Conservation (phyloP, 2,888 invertebrate species). For the Agrotis exclamationis region DNA sequence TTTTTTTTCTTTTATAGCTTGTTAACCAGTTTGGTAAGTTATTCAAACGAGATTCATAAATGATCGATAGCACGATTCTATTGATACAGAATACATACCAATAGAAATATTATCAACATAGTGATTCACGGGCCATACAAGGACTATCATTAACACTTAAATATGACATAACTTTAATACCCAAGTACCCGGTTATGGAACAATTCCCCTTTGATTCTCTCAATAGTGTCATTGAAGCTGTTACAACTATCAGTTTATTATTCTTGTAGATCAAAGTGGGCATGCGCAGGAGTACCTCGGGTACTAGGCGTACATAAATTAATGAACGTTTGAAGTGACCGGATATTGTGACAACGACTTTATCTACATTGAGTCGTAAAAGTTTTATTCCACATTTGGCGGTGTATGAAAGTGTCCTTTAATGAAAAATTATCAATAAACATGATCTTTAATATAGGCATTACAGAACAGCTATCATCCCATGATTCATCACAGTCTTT, state of each 20-base stretch:
- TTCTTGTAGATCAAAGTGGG: slow-evolving; percentile 57
- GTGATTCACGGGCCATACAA: slow-evolving; percentile 10
- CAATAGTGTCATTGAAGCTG: slow-evolving; percentile 42
- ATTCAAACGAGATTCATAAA: no score
- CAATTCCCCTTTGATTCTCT: slow-evolving; percentile 44
- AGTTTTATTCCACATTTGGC: slow-evolving; percentile 42
- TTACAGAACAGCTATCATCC: no score
- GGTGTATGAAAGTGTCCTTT: slow-evolving; percentile 5
- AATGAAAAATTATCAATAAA: slow-evolving; percentile 19
- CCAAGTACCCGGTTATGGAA: background rate
- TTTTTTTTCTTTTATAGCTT: no score
- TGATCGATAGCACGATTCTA: background rate
- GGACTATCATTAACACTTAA: slow-evolving; percentile 30
- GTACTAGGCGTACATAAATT: slow-evolving; percentile 27
- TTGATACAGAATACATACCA: background rate
- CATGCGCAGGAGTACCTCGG: slow-evolving; percentile 21
- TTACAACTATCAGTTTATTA: slow-evolving; percentile 48
- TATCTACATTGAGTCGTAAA: slow-evolving; percentile 45
- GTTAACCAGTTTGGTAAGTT: no score
- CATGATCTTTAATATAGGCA: background rate
- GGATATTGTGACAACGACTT: slow-evolving; percentile 63
- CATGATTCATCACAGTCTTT: no score
- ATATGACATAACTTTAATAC: slow-evolving; percentile 18
- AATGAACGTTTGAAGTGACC: slow-evolving; percentile 61
- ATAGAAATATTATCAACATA: background rate